Evolutionary conservation across 2,113 vertebrate genomes (phyloP), one percentile per base, ranked within the genome.

Genomic region (Chloroceryle aenea): DNA sequence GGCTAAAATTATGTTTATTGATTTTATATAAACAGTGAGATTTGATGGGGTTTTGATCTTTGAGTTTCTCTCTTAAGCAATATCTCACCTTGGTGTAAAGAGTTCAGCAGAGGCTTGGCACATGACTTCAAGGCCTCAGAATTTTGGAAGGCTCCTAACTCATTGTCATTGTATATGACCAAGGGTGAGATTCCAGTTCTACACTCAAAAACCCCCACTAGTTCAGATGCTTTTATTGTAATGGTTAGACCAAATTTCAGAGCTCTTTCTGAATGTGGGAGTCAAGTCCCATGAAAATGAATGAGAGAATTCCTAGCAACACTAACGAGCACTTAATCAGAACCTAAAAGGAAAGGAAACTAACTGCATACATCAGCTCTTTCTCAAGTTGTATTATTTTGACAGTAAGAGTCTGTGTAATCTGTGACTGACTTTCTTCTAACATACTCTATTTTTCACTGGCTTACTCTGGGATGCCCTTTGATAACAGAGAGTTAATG

Each of bases 401-500:
- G 82, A 90, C 82, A 92, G 52, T 20, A 86, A 96, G 73, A 89
- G 72, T 74, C 84, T 91, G 20, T 91, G 82, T 83, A 91, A 95
- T 88, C 87, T 85, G 85, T 77, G 72, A 50, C 87, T 76, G 77
- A 69, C 36, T 92, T 92, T 92, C 75, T 88, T 88, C 78, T 84
- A 81, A 76, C 34, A 56, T 71, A 81, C 83, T 62, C 47, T 77
- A 12, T 92, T 94, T 90, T 96, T 94, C 93, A 88, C 36, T 80
- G 68, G 34, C 55, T 74, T 93, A 67, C 38, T 78, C 38, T 67
- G 38, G 50, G 61, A 71, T 88, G 64, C 17, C 59, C 64, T 94
- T 86, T 90, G 90, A 95, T 91, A 92, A 56, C 4, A 80, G 71
- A 56, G 48, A 88, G 72, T 76, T 93, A 95, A 91, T 94, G 81